phyloP scores from a whole-genome alignment of 2,797 vertebrate species.

The Bradypus variegatus region DNA sequence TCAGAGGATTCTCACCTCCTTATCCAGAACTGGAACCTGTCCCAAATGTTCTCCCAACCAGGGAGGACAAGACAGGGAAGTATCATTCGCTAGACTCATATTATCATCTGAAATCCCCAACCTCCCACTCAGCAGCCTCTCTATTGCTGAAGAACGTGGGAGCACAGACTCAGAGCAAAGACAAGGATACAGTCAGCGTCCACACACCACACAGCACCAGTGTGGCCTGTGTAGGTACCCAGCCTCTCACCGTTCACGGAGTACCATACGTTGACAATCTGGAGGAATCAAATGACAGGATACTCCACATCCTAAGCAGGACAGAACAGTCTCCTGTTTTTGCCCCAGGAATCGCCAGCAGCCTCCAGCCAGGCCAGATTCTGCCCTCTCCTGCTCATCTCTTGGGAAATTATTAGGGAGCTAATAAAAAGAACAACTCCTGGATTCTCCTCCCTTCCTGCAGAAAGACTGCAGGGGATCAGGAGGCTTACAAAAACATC shows the following conservation, averaged over 20 bases:
- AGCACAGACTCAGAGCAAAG: neutral
- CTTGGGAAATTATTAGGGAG: neutral
- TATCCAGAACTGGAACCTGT: conserved; percentile 4
- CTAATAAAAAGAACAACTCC: neutral
- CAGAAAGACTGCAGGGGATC: neutral
- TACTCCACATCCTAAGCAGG: neutral
- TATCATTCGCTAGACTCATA: neutral
- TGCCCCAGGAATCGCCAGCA: neutral
- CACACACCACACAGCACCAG: conserved; percentile 97
- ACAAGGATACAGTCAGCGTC: conserved; percentile 98
- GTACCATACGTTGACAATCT: conserved; percentile 96
- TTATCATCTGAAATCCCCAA: neutral
- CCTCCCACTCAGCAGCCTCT: neutral
- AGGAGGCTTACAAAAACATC: neutral
- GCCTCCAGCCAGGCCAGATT: neutral
- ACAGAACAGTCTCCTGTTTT: neutral
- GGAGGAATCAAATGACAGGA: neutral
- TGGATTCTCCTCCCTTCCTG: neutral
- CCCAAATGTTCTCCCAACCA: neutral
- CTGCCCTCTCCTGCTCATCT: neutral
- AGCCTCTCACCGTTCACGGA: conserved; percentile 95
- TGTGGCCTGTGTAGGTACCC: conserved; percentile 95
- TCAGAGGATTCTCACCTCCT: neutral
- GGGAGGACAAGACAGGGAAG: neutral
- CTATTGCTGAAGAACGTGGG: neutral